Base-by-base conservation (phyloP, 2,888 invertebrate species). In the Molorchus minor region DNA sequence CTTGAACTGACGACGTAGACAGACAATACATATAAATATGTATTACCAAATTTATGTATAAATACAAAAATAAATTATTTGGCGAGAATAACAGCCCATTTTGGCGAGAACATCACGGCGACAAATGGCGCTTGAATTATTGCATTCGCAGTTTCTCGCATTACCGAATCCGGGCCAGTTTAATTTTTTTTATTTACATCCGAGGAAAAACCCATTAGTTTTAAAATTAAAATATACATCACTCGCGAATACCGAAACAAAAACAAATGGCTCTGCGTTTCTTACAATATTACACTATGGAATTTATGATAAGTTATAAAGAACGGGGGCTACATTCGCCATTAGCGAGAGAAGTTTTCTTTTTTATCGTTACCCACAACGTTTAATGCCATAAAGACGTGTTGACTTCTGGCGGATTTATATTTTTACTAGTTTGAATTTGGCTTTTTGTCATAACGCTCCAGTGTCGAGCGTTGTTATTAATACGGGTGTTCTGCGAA, bases 151-250 rank as follows among this genome's bases (percentile, higher is more conserved):
- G 59, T 61, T 60, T 56, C 44, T 58, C 64, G 58, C 61, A 64
- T 64, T 64, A 62, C 51, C 35, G 62, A 45, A 65, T 57, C 62
- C 59, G 47, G 58, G 65, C 53, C 65, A 65, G 61, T 75, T 74
- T 72, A 71, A 74, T 73, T 77, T 77, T n/a, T n/a, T 77, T 77
- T 76, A 76, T 77, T 77, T 77, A 75, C 76, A 77, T 75, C 72
- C 74, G 71, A 75, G 74, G 75, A 72, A 75, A 74, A 72, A 70
- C 70, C 77, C 78, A 77, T 78, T 79, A 79, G 78, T 78, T 78
- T 77, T 76, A 76, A 79, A 79, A 79, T 79, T 78, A 79, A 79
- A 79, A 79, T 79, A 79, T 79, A 79, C 79, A 79, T 78, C 78
- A 79, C 77, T 75, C 72, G 69, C 71, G 74, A 70, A 74, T 74